Percentiles rank a stretch among this genome's conserved stretches.
Evolutionary conservation across 2,113 vertebrate genomes (phyloP).

Genomic region (Carettochelys insculpta): DNA sequence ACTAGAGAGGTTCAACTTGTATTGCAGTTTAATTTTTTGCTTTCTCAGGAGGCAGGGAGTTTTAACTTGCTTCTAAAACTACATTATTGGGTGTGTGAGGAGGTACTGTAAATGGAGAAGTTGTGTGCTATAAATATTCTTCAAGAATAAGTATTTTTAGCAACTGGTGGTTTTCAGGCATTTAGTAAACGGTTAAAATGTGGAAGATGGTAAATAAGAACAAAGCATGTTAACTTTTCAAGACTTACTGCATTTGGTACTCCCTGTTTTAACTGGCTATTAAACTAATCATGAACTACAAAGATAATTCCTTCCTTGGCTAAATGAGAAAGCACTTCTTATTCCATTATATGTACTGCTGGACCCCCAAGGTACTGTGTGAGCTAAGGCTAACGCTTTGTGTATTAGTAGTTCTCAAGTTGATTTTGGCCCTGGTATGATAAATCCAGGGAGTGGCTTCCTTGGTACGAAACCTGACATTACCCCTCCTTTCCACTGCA

Average conservation of each 20-base stretch:
- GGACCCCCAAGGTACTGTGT: slow-evolving; percentile 62
- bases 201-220: slow-evolving; percentile 30
- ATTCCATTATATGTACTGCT: slow-evolving; percentile 52
- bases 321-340: slow-evolving; percentile 65
- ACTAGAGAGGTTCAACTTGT: no score
- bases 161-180: not conserved
- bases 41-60: not conserved
- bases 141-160: not conserved
- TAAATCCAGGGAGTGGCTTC: slow-evolving; percentile 60
- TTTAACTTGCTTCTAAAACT: not conserved
- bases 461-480: slow-evolving; percentile 49
- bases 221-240: slow-evolving; percentile 23
- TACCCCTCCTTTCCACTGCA: not conserved
- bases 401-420: slow-evolving; percentile 59
- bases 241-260: slow-evolving; percentile 24
- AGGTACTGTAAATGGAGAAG: not conserved
- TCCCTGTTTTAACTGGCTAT: slow-evolving; percentile 64
- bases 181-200: slow-evolving; percentile 1
- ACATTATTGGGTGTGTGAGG: not conserved
- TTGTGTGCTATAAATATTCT: not conserved
- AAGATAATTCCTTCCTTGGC: slow-evolving; percentile 64
- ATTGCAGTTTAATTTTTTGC: not conserved
- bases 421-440: slow-evolving; percentile 58
- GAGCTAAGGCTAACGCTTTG: slow-evolving; percentile 65
- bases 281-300: slow-evolving; percentile 46